Evolutionary conservation across 2,888 invertebrate genomes (phyloP), one percentile per base, ranked within the genome.

Genomic region (Pyralis farinalis): DNA sequence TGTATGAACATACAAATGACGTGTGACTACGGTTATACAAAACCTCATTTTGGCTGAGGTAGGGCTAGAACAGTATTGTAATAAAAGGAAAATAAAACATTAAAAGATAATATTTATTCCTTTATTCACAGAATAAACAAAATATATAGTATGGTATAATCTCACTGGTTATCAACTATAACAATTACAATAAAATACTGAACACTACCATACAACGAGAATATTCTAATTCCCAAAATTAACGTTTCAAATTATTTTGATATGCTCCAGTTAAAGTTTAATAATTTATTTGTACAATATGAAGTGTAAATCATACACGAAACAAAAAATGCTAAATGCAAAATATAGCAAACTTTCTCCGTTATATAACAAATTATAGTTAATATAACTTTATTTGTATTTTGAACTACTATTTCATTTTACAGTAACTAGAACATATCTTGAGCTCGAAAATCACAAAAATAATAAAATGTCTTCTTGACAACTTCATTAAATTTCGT

Each of bases 41-140:
- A n/a, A n/a, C n/a, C n/a, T n/a, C n/a, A n/a, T n/a, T n/a, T n/a
- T n/a, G n/a, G n/a, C n/a, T n/a, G n/a, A n/a, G n/a, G n/a, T n/a
- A n/a, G n/a, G n/a, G n/a, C 16, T 4, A 16, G 16, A 16, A 16
- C 16, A 3, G 2, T 4, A 16, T 16, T 3, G 4, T 4, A 40
- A 27, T 29, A 10, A 21, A 37, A 42, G 20, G 44, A 43, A 44
- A 49, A 40, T 33, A 6, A 39, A 28, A 34, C 45, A 43, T 43
- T 49, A 55, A 56, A 55, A 59, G 49, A 41, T 47, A 45, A 37
- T 37, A 46, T 40, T 45, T 48, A 42, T 50, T 54, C 51, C 53
- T 81, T 85, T 84, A 85, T 86, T 85, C 83, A 80, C 73, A 80
- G 74, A 83, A 85, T 86, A 86, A 86, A 86, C 85, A 82, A 52